Evolutionary conservation across 2,797 vertebrate species (phyloP).

Genomic region (Gila robusta): DNA sequence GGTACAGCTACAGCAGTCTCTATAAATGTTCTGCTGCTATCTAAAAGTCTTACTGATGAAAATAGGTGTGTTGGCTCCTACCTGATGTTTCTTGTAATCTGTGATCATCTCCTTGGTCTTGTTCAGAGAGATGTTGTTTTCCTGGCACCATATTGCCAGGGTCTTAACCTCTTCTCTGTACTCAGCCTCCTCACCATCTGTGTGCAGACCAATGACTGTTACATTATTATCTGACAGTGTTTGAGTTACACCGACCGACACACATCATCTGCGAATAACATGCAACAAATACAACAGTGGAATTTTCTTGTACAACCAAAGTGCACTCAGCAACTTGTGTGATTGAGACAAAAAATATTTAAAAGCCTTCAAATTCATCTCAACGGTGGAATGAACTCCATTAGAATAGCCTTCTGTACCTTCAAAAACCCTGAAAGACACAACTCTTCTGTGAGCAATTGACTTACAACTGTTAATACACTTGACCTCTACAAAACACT

Average conservation of each 20-base stretch:
- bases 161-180: constrained; percentile 39
- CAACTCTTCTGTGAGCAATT: neutral
- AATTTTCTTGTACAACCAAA: neutral
- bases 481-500: constrained; percentile 23
- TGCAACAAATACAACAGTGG: neutral
- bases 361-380: neutral
- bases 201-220: constrained; percentile 8
- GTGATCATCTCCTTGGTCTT: constrained; percentile 19
- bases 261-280: neutral
- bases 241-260: neutral
- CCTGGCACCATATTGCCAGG: constrained; percentile 13
- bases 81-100: constrained; percentile 26
- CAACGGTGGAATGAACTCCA: neutral
- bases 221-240: constrained; percentile 18
- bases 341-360: neutral
- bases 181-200: constrained; percentile 30
- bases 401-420: neutral
- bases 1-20: neutral
- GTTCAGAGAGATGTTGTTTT: constrained; percentile 33
- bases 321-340: neutral
- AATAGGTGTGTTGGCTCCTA: neutral
- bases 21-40: neutral
- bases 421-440: neutral
- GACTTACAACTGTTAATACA: neutral
- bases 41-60: constrained; percentile 14